These are phyloP conservation scores for Cnemophilus loriae DNA, from an alignment of 2,113 vertebrate species.

Conservation along the genomic window DNA sequence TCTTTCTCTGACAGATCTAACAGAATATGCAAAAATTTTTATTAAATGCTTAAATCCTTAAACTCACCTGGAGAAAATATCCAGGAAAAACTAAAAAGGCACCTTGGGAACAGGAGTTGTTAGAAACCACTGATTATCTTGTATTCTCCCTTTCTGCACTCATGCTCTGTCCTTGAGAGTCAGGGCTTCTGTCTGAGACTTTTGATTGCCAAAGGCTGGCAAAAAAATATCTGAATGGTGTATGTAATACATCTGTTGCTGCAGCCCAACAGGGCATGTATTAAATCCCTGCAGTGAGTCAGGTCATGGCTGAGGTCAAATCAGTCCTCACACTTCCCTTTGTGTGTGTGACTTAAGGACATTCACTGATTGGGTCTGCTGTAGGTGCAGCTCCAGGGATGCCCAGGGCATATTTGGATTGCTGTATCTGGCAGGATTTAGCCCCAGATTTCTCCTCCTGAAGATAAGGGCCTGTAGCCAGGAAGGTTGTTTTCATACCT, in stretches of 20 bases:
- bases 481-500: not conserved
- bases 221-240: not conserved
- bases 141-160: not conserved
- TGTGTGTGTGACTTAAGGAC: accelerated
- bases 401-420: not conserved
- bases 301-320: not conserved
- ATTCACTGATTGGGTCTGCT: accelerated
- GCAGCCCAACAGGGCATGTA: not conserved
- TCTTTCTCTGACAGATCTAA: not conserved
- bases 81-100: not conserved
- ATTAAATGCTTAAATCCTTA: not conserved
- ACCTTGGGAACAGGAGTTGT: not conserved
- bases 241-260: not conserved
- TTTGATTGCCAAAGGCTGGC: not conserved
- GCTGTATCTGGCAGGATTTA: not conserved
- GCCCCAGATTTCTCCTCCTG: not conserved
- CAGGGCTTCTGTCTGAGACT: not conserved
- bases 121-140: not conserved
- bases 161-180: not conserved
- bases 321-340: not conserved
- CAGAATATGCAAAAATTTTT: not conserved
- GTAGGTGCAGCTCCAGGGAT: not conserved
- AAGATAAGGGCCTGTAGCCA: not conserved
- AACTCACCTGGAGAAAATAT: not conserved
- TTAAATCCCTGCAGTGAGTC: not conserved